These are phyloP conservation scores for Microctenopoma steveboyesi DNA, from an alignment of 2,797 vertebrate species.

Conservation along the genomic window DNA sequence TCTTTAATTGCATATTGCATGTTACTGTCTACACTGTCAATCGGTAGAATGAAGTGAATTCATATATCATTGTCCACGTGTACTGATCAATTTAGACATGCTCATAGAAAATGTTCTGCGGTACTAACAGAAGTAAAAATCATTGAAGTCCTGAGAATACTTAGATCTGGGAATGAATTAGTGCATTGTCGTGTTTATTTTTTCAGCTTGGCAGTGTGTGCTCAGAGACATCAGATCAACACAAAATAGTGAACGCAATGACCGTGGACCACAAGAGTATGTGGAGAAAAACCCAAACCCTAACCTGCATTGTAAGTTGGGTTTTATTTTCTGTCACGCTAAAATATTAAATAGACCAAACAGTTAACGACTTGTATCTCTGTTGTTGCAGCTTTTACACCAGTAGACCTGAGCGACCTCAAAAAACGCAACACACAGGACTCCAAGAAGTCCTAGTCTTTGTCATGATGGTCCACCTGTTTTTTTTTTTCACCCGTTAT, in stretches of 20 bases:
- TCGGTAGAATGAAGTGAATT: too few relatives aligned
- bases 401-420: conserved; percentile 95
- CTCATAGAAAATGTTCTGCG: too few relatives aligned
- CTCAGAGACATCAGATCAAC: conserved; percentile 93
- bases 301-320: conserved; percentile 91
- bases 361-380: conserved; percentile 19
- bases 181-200: conserved; percentile 3
- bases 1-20: too few relatives aligned
- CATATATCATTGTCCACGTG: too few relatives aligned
- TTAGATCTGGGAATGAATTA: too few relatives aligned
- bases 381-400: conserved; percentile 89
- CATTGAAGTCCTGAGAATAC: too few relatives aligned
- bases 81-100: too few relatives aligned
- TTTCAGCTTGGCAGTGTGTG: conserved; percentile 95
- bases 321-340: background rate
- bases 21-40: too few relatives aligned
- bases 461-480: conserved; percentile 35
- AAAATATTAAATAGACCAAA: background rate
- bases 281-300: conserved; percentile 98
- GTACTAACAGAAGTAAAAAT: too few relatives aligned
- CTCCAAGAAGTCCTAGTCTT: conserved; percentile 94
- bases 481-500: conserved; percentile 69
- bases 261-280: conserved; percentile 95
- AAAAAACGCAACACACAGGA: conserved; percentile 95
- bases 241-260: conserved; percentile 90